Percentiles rank a stretch among this genome's conserved stretches.
These are phyloP conservation scores for Aphis gossypii DNA, from an alignment of 1,140 invertebrate genomes.

Conservation along the genomic window DNA sequence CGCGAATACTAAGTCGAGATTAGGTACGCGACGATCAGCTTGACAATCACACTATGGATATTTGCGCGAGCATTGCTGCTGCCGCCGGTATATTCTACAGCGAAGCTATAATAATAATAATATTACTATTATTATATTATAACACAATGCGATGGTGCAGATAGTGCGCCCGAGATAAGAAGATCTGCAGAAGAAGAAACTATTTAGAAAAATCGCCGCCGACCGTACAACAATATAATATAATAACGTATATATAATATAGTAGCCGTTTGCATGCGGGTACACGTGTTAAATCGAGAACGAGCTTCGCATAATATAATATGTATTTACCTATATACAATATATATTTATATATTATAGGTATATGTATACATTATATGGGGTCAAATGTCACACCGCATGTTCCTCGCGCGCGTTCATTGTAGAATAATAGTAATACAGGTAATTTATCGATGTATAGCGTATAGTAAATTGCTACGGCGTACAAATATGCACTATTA, in stretches of 20 bases:
- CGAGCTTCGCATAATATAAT: neutral
- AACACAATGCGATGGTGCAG: conserved; percentile 4
- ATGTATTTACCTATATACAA: neutral
- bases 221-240: too few species aligned
- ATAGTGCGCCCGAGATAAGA: conserved; percentile 32
- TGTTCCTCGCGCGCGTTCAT: neutral
- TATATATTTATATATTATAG: too few species aligned
- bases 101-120: neutral
- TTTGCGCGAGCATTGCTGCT: neutral
- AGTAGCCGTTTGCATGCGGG: neutral
- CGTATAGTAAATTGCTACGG: neutral
- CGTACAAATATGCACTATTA: neutral
- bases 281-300: conserved; percentile 43
- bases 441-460: neutral
- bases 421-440: neutral
- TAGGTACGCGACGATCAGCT: neutral
- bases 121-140: neutral
- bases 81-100: neutral
- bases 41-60: neutral
- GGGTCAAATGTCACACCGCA: neutral
- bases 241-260: neutral
- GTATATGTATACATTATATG: neutral
- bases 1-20: neutral
- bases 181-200: neutral
- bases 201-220: conserved; percentile 38